These are phyloP conservation scores for Drosophila santomea DNA, from an alignment of 1,140 invertebrate genomes.

Conservation along the genomic window DNA sequence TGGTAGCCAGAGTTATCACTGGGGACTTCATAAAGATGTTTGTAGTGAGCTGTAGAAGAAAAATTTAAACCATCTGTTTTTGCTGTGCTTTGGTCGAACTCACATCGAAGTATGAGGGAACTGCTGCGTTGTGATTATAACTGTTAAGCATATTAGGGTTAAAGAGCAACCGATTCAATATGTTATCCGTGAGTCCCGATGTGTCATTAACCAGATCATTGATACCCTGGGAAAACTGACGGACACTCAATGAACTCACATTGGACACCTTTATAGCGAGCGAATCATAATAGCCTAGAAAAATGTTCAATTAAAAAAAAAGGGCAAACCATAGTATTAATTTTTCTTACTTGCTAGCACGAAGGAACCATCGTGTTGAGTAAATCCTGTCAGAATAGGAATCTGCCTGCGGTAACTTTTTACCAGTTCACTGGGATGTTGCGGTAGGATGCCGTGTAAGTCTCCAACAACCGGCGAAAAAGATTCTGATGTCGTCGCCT, in stretches of 20 bases:
- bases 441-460: conserved; percentile 62
- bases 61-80: background rate
- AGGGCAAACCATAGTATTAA: no score
- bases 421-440: conserved; percentile 49
- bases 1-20: conserved; percentile 59
- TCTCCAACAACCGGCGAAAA: conserved; percentile 72
- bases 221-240: conserved; percentile 57
- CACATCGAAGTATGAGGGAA: conserved; percentile 78
- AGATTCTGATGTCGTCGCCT: conserved; percentile 48
- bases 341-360: conserved; percentile 66
- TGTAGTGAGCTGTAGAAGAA: conserved; percentile 50
- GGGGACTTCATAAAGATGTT: conserved; percentile 73
- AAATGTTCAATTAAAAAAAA: background rate
- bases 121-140: conserved; percentile 60
- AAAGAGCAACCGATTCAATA: conserved; percentile 61
- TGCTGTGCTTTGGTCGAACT: conserved; percentile 2
- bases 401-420: conserved; percentile 39
- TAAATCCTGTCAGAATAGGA: conserved; percentile 77
- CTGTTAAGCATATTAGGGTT: conserved; percentile 44
- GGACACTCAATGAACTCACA: conserved; percentile 56
- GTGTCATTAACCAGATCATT: conserved; percentile 47
- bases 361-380: conserved; percentile 80
- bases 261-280: conserved; percentile 35
- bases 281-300: conserved; percentile 63
- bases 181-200: conserved; percentile 54